Evolutionary conservation across 2,113 vertebrate species (phyloP), one percentile per base, ranked within the genome.

Genomic region (Myiozetetes cayanensis): DNA sequence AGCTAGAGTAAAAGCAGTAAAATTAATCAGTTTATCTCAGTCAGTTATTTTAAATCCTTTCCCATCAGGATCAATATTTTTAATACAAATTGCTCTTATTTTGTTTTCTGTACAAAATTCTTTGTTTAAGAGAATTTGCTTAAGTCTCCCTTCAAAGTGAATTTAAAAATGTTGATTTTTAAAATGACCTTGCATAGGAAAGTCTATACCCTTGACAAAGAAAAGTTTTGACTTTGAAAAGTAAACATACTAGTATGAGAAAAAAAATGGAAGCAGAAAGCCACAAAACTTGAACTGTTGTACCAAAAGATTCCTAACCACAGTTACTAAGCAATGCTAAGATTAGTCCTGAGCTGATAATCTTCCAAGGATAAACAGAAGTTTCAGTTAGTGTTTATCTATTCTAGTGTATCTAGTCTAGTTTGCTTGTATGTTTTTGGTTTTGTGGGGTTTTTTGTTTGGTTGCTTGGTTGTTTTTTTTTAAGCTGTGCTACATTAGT

Each of bases 181-280:
- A 22, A 92, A 91, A 49, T 15, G 5, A 13, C 23, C 10, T 55
- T 76, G 0, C 11, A 31, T 14, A 44, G 6, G 9, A 30, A 63
- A 39, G 8, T 23, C 2, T 31, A 10, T 24, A 44, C 0, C 2
- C 5, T 28, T 77, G 19, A 21, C 3, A 50, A 70, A 63, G 5
- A 37, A 43, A 77, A 22, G 3, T 33, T 58, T 44, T 83, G 4
- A 18, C 41, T 85, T 62, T 78, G 33, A 44, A 58, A 72, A 90
- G 2, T 43, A 75, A 56, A 0, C 3, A 30, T 46, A 41, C 39
- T 75, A 2, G 1, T 56, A n/a, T 35, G 3, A 43, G 10, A 35
- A 43, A 79, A 4, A 11, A 75, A 82, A 70, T 20, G 0, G 21
- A 71, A 87, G 8, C 9, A 78, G 28, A 75, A 82, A 70, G 3